Evolutionary conservation across 2,888 invertebrate genomes (phyloP).

Genomic region (Amorpha juglandis): DNA sequence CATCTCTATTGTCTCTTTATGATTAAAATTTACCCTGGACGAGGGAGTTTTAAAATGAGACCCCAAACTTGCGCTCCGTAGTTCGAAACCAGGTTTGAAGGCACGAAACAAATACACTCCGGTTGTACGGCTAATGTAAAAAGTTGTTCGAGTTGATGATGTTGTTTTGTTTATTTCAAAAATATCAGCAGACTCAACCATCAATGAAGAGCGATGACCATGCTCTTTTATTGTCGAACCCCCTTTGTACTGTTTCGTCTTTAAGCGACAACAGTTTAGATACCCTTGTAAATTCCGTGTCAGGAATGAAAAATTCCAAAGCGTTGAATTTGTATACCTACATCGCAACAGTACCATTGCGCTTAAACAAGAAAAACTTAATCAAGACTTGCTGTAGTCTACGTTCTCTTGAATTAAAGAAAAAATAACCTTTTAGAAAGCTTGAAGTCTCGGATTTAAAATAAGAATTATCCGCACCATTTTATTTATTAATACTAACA

Average conservation of each 20-base stretch:
- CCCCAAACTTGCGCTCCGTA: slow-evolving; percentile 71
- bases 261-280: neutral
- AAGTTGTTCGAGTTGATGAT: slow-evolving; percentile 67
- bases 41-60: slow-evolving; percentile 73
- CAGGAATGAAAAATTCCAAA: neutral
- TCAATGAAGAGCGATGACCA: slow-evolving; percentile 33
- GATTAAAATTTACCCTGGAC: slow-evolving; percentile 70
- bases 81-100: slow-evolving; percentile 66
- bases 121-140: slow-evolving; percentile 73
- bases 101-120: slow-evolving; percentile 72
- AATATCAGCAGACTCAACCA: slow-evolving; percentile 65
- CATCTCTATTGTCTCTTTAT: slow-evolving; percentile 75
- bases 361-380: slow-evolving; percentile 8
- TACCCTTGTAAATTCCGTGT: neutral
- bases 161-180: slow-evolving; percentile 68
- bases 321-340: slow-evolving; percentile 4
- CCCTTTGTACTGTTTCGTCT: slow-evolving; percentile 6
- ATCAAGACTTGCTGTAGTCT: neutral
- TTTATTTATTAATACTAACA: slow-evolving; percentile 2
- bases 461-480: neutral
- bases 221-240: slow-evolving; percentile 27
- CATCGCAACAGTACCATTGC: neutral
- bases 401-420: neutral
- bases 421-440: slow-evolving; percentile 7
- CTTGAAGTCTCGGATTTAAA: neutral